phyloP scores from a whole-genome alignment of 1,140 invertebrate species.

The Drosophila lini region DNA sequence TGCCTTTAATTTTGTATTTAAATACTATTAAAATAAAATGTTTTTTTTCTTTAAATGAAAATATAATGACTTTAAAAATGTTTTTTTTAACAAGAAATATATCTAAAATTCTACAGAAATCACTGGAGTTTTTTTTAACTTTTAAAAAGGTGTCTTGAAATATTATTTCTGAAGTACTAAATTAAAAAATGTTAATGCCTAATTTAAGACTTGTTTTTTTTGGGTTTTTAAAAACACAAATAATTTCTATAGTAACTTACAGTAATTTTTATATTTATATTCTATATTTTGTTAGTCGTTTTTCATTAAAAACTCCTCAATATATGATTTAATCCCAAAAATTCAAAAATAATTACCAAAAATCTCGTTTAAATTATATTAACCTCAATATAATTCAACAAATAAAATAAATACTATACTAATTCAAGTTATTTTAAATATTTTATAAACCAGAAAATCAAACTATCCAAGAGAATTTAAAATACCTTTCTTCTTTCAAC shows the following conservation, averaged over 20 bases:
- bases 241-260: too few species aligned
- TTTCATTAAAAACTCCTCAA: too few species aligned
- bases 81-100: not conserved
- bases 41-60: not conserved
- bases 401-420: too few species aligned
- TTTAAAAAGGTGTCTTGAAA: not conserved
- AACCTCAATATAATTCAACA: too few species aligned
- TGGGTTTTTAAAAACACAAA: too few species aligned
- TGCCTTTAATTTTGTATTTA: accelerated
- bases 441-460: not conserved
- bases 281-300: too few species aligned
- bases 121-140: not conserved
- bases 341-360: not conserved
- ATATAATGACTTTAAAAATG: not conserved
- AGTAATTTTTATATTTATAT: too few species aligned
- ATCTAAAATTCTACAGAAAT: not conserved
- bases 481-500: not conserved
- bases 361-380: not conserved
- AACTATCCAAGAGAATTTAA: not conserved
- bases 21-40: not conserved
- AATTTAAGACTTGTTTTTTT: too few species aligned
- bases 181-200: too few species aligned
- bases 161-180: too few species aligned
- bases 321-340: too few species aligned
- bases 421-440: not conserved